These are phyloP conservation scores for Serripes groenlandicus DNA, from an alignment of 2,888 invertebrate species.

Conservation along the genomic window DNA sequence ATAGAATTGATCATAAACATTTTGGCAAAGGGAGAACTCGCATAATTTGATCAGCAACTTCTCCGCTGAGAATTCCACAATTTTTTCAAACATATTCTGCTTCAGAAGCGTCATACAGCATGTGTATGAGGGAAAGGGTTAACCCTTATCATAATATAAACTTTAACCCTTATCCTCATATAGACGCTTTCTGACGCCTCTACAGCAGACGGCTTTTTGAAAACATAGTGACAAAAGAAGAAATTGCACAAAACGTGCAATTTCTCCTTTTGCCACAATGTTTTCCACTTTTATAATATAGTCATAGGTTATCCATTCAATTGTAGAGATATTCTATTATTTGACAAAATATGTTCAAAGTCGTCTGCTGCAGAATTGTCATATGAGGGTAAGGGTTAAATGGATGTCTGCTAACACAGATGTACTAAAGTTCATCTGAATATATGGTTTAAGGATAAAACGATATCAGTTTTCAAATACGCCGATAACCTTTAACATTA, in stretches of 20 bases:
- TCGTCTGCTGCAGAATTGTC: too few species aligned
- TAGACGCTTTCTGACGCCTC: not conserved
- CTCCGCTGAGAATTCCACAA: not conserved
- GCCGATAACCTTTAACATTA: too few species aligned
- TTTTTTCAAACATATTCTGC: not conserved
- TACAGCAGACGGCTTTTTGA: not conserved
- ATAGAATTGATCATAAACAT: not conserved
- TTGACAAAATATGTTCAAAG: too few species aligned
- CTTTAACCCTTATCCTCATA: not conserved
- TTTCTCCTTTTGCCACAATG: not conserved
- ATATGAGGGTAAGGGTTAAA: too few species aligned
- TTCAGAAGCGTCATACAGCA: not conserved
- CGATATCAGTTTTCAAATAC: too few species aligned
- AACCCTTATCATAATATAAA: not conserved
- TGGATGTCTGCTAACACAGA: too few species aligned
- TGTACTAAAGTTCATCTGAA: too few species aligned
- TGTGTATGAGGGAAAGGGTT: not conserved
- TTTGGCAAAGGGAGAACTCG: not conserved
- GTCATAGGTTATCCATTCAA: too few species aligned
- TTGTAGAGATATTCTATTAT: too few species aligned
- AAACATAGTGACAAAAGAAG: not conserved
- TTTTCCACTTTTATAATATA: slow-evolving; percentile 2
- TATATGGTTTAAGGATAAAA: too few species aligned
- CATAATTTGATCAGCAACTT: not conserved
- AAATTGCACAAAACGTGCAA: not conserved